phyloP scores from a whole-genome alignment of 2,797 vertebrate genomes.

The Geotrypetes seraphini region DNA sequence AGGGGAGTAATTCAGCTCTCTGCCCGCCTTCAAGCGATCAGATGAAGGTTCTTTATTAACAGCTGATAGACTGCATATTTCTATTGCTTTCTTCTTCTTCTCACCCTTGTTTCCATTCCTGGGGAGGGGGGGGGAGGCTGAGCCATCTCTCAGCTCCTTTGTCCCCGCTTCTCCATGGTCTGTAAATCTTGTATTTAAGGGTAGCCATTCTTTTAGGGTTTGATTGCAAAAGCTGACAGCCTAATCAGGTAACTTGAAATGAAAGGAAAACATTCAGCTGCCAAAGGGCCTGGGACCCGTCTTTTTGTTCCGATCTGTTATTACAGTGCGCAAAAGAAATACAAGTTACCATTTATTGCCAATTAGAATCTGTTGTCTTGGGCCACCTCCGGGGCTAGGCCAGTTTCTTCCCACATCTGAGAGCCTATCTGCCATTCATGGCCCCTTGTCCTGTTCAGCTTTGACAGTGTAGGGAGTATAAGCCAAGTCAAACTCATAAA shows the following conservation, averaged over 20 bases:
- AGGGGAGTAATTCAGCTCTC: too few relatives aligned
- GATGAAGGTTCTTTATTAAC: too few relatives aligned
- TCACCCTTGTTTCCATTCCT: too few relatives aligned
- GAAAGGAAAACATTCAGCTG: constrained; percentile 26
- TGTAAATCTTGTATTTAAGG: too few relatives aligned
- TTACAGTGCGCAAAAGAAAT: constrained; percentile 31
- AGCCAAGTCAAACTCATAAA: neutral
- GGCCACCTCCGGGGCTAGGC: constrained; percentile 3
- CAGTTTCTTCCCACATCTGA: neutral
- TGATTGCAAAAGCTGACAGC: too few relatives aligned
- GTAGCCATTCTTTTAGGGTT: too few relatives aligned
- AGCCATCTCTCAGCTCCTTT: too few relatives aligned
- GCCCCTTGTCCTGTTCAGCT: neutral
- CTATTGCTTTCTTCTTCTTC: too few relatives aligned
- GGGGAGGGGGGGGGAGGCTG: neutral
- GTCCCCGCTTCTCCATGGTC: too few relatives aligned
- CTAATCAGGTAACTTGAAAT: constrained; percentile 34
- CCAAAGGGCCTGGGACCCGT: constrained; percentile 18
- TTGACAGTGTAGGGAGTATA: neutral
- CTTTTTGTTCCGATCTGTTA: constrained; percentile 31
- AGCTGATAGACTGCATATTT: neutral
- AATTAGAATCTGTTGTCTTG: constrained; percentile 13
- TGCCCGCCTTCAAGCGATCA: too few relatives aligned
- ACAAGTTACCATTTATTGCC: constrained; percentile 37
- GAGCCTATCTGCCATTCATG: neutral